These are phyloP conservation scores for Dynastes hyllus DNA, from an alignment of 2,888 invertebrate genomes.

Conservation along the genomic window DNA sequence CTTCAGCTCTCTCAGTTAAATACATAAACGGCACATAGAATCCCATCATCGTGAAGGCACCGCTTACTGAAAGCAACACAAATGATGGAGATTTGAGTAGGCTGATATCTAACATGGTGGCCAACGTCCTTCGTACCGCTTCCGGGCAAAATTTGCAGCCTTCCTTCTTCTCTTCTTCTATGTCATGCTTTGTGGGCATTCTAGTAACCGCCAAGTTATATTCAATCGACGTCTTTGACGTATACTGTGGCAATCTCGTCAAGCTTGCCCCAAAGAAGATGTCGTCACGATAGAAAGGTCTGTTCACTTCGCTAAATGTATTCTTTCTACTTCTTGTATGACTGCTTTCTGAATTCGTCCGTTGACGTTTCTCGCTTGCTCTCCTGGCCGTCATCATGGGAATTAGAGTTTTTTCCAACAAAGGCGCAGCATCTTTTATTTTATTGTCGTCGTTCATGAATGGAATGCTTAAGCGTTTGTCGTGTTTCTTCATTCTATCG, in stretches of 20 bases:
- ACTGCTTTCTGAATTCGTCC: constrained; percentile 63
- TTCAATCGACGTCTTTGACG: constrained; percentile 66
- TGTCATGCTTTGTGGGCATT: constrained; percentile 81
- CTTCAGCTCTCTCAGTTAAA: constrained; percentile 76
- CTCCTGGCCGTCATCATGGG: constrained; percentile 58
- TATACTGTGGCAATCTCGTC: constrained; percentile 56
- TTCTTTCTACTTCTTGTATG: constrained; percentile 59
- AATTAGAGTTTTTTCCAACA: constrained; percentile 55
- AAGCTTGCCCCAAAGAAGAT: constrained; percentile 94
- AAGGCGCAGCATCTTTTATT: constrained; percentile 56
- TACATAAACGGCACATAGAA: constrained; percentile 93
- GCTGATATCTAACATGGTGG: constrained; percentile 88
- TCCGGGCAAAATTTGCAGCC: constrained; percentile 83
- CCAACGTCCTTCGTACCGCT: constrained; percentile 81
- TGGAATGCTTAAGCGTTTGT: constrained; percentile 67
- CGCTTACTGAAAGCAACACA: constrained; percentile 86
- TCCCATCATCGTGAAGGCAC: constrained; percentile 92
- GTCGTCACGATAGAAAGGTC: constrained; percentile 90
- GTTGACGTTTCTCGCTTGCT: constrained; percentile 57
- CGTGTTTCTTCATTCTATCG: constrained; percentile 54
- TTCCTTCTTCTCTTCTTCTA: constrained; percentile 78
- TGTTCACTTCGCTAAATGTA: constrained; percentile 80
- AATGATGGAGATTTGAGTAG: constrained; percentile 89
- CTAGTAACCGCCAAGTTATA: constrained; percentile 88
- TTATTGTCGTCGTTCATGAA: constrained; percentile 62